Base-by-base conservation (phyloP, 2,113 vertebrate species). In the Chaenocephalus aceratus region DNA sequence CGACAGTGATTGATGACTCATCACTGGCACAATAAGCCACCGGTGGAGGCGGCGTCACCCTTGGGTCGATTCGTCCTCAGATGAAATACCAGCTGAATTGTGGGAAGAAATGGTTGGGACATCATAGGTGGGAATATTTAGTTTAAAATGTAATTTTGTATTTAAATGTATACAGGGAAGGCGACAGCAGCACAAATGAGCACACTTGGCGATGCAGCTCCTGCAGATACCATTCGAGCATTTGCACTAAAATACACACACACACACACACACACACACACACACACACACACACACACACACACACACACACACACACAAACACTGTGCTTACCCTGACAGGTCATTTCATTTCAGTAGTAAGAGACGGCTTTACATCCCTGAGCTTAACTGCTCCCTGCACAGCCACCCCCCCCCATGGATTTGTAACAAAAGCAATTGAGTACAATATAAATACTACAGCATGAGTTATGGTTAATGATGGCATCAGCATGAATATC, bases 1-100 rank as follows among this genome's bases (percentile, higher is more conserved):
- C 78, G 89, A 93, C 91, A 92, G 77, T 92, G 87, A 94, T 83
- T 82, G 90, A 93, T 93, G 93, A 92, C 74, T 82, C 81, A 87
- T 86, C 77, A 77, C 18, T 30, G 72, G 60, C 44, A 36, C 66
- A 51, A n/a, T 70, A 52, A 56, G 75, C 72, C 63, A 45, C 75
- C 6, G 41, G 21, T 5, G 41, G 68, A 15, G n/a, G 23, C 18
- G 21, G 57, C 80, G 26, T n/a, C 48, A 83, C 83, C 76, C 82
- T 6, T 54, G 72, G 82, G 87, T 86, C 81, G 6, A 83, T 83
- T 89, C 59, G 77, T 76, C n/a, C 61, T 85, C 41, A 57, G 83
- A 87, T 89, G 60, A 91, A 91, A 86, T 59, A 53, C 14, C 56
- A 62, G 82, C 76, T 71, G 56, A 80, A 79, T 53, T 72, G 23